phyloP scores from a whole-genome alignment of 2,797 vertebrate genomes.

The Diplodus puntazzo region DNA sequence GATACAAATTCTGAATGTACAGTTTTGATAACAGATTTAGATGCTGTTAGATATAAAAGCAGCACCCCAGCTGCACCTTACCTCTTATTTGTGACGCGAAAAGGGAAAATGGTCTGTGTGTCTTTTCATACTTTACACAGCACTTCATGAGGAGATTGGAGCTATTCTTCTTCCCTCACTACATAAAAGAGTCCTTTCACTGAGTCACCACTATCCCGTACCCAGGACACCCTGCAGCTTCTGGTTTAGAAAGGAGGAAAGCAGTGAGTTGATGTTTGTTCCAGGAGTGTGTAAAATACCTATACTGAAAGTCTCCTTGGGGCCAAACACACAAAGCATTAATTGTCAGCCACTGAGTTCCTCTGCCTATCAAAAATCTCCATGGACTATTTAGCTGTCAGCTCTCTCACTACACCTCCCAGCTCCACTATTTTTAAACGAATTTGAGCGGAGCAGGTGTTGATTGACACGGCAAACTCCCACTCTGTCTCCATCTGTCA shows the following conservation, averaged over 20 bases:
- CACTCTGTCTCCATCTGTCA: slow-evolving; percentile 71
- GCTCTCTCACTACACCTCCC: slow-evolving; percentile 69
- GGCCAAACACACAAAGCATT: slow-evolving; percentile 81
- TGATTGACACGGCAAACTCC: slow-evolving; percentile 82
- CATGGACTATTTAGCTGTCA: slow-evolving; percentile 86
- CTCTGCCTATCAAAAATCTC: slow-evolving; percentile 85
- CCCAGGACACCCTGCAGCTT: slow-evolving; percentile 64
- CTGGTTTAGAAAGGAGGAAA: slow-evolving; percentile 64
- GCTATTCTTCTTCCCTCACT: slow-evolving; percentile 52
- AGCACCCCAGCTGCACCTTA: slow-evolving; percentile 21
- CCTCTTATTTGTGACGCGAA: slow-evolving; percentile 47
- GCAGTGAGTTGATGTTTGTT: slow-evolving; percentile 76
- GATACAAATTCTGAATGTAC: slow-evolving; percentile 28
- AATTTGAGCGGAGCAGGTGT: slow-evolving; percentile 83
- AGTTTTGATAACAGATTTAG: slow-evolving; percentile 27
- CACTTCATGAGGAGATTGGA: slow-evolving; percentile 56
- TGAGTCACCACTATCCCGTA: slow-evolving; percentile 43
- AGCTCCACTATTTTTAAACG: slow-evolving; percentile 83
- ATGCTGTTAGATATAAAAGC: slow-evolving; percentile 40
- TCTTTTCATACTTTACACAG: slow-evolving; percentile 53
- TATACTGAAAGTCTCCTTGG: slow-evolving; percentile 76
- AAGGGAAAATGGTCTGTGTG: slow-evolving; percentile 15
- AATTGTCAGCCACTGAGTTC: slow-evolving; percentile 80
- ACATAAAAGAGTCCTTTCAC: slow-evolving; percentile 57
- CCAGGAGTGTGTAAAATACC: slow-evolving; percentile 76